Evolutionary conservation across 2,797 vertebrate genomes (phyloP), one percentile per base, ranked within the genome.

Genomic region (Alauda arvensis): DNA sequence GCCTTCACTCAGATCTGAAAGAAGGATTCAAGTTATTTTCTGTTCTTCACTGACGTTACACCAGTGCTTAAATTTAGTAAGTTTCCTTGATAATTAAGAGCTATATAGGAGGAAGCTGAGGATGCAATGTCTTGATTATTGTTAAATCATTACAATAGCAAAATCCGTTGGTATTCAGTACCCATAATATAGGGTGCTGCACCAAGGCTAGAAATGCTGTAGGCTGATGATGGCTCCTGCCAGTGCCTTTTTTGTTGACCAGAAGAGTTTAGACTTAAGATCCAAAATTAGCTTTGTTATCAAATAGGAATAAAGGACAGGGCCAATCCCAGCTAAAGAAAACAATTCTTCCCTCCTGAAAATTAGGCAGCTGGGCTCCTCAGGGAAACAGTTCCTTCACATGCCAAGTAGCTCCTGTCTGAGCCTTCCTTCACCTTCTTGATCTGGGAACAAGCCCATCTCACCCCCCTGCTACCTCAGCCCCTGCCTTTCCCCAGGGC

Each of bases 341-440:
- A 91, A 69, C 10, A 81, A 53, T 45, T 89, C 25, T 51, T 15
- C 67, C 23, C 39, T 76, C 4, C 56, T 74, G 56, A 25, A 91
- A 87, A 85, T 81, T 33, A 85, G 52, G 52, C 56, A 92, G 60
- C 61, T 93, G 77, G 60, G 76, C 43, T 74, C 74, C 87, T 92
- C 49, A 61, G 86, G 65, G 90, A 70, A 91, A 43, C 7, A 49
- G 15, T 37, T 70, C 59, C 74, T 89, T 87, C 70, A 76, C 24
- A 39, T n/a, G 61, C 60, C 80, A 89, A 74, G 49, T 26, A 89
- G 14, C 56, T 92, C 46, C 33, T 55, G 34, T 43, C 39, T 67
- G 83, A 91, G 80, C 39, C 20, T 60, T 90, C 23, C 49, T 83
- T 91, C 51, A 60, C 77, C 53, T 60, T 83, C 57, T 39, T 61